phyloP scores from a whole-genome alignment of 2,113 vertebrate species.

The Rostratula benghalensis region DNA sequence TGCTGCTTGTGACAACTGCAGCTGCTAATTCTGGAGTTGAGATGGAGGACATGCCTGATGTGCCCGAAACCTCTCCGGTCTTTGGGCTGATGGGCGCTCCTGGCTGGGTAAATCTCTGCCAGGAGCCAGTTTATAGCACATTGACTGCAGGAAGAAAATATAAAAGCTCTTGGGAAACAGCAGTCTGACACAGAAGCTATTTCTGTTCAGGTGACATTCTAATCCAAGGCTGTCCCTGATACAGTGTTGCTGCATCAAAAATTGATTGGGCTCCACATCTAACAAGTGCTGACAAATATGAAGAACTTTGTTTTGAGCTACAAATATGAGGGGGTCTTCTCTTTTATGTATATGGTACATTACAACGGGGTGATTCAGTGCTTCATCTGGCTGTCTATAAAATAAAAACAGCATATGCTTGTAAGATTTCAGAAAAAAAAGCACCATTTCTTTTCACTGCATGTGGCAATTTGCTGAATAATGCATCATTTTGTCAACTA shows the following conservation, averaged over 20 bases:
- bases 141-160: not conserved
- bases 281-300: not conserved
- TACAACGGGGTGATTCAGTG: not conserved
- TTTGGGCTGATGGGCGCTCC: not conserved
- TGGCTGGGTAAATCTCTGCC: not conserved
- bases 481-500: conserved; percentile 59
- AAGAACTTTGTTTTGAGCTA: not conserved
- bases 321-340: not conserved
- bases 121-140: not conserved
- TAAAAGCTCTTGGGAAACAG: not conserved
- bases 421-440: not conserved
- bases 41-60: not conserved
- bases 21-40: not conserved
- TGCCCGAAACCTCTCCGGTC: not conserved
- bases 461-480: conserved; percentile 59
- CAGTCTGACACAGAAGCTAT: not conserved
- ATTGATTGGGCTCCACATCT: not conserved
- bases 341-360: not conserved
- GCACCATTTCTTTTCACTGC: not conserved
- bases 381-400: not conserved
- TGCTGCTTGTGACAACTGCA: not conserved
- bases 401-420: not conserved
- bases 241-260: not conserved
- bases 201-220: conserved; percentile 25
- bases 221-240: not conserved